Evolutionary conservation across 2,888 invertebrate species (phyloP), one percentile per base, ranked within the genome.

Genomic region (Mesorhabditis sp.): DNA sequence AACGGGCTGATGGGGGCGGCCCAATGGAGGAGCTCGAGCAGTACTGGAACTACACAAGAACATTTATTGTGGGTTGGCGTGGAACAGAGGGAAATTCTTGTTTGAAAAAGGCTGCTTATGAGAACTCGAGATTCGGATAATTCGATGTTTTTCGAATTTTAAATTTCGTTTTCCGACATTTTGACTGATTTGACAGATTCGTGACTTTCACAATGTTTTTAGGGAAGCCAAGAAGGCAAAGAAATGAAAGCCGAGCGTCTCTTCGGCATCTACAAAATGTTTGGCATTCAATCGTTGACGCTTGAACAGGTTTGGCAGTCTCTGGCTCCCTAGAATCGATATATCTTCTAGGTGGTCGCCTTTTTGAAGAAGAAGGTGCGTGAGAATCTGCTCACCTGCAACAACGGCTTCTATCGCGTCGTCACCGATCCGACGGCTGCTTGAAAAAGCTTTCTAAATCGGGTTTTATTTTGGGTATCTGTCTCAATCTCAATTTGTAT

Each of bases 1-100:
- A 44, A 44, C 7, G n/a, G n/a, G 58, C 7, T 50, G 58, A 50
- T 50, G 58, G 58, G n/a, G n/a, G 70, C 7, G 74, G 73, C 58
- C 74, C 75, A 62, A 68, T 75, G 15, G 84, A 84, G 42, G 71
- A 74, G 6, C 74, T 84, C 43, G 84, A 84, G 73, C 79, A 80
- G 66, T 84, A 80, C 73, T 84, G 84, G 84, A 71, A 71, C 65
- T 84, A 84, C 73, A 83, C 83, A 3, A 71, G 70, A 64, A 76
- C 76, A 67, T 76, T 71, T 66, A 80, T 77, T 67, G 77, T 78
- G 45, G 71, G 74, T 67, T 62, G n/a, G 7, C n/a, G 58, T 50
- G n/a, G 58, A 50, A 13, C n/a, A 28, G 28, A 28, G 28, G 28
- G 2, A 28, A 28, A 28, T 28, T 28, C 28, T 28, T 28, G 28